Percentiles rank a stretch among this genome's conserved stretches.
phyloP scores from a whole-genome alignment of 2,113 vertebrate genomes.

The Chascanopsetta lugubris region DNA sequence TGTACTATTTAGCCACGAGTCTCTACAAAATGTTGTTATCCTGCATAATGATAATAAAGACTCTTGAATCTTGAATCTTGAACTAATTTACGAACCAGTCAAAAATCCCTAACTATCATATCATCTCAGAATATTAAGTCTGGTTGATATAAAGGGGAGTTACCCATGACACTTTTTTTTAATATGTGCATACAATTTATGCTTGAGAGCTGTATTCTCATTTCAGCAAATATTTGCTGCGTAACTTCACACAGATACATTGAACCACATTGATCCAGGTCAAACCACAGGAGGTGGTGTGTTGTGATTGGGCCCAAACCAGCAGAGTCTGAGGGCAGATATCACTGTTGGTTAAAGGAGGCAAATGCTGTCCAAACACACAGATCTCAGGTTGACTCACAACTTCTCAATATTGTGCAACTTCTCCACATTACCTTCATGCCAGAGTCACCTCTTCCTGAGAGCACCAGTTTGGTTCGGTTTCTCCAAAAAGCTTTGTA shows the following conservation, averaged over 20 bases:
- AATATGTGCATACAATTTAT: slow-evolving; percentile 4
- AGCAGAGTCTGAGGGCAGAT: slow-evolving; percentile 2
- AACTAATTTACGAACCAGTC: neutral
- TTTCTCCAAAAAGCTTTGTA: neutral
- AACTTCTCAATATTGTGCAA: slow-evolving; percentile 23
- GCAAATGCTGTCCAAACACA: neutral
- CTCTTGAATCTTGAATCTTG: too few relatives aligned
- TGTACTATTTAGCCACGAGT: too few relatives aligned
- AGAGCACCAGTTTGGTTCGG: neutral
- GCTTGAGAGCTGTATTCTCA: neutral
- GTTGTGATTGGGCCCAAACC: slow-evolving; percentile 14
- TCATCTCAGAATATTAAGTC: neutral
- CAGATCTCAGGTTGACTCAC: neutral
- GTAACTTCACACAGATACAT: neutral
- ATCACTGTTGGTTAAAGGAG: slow-evolving; percentile 53
- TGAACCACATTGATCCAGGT: neutral
- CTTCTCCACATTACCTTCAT: neutral
- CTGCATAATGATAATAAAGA: too few relatives aligned
- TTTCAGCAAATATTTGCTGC: slow-evolving; percentile 19
- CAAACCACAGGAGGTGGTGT: slow-evolving; percentile 11
- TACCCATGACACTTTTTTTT: neutral
- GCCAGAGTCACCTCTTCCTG: neutral
- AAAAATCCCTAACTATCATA: neutral
- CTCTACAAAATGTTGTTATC: too few relatives aligned
- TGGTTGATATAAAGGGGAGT: neutral